Evolutionary conservation across 2,113 vertebrate species (phyloP), one percentile per base, ranked within the genome.

Genomic region (Xenopus laevis): DNA sequence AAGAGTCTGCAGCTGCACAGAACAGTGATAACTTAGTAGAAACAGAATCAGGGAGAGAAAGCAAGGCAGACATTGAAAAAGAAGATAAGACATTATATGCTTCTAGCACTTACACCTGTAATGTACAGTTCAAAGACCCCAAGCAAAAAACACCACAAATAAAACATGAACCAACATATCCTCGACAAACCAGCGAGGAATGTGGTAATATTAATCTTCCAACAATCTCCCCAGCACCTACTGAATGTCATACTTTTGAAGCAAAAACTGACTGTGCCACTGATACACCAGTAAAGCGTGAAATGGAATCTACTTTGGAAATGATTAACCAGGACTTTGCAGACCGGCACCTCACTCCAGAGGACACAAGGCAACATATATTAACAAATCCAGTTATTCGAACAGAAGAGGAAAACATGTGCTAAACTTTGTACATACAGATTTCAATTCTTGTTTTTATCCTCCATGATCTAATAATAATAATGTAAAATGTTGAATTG

Each of bases 361-460:
- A 91, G 82, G 93, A 96, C 83, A 89, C 89, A 11, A 89, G 91
- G 82, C 91, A 91, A 17, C 1, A 80, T 23, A 75, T 81, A 84
- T 87, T 86, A 69, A 78, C 92, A 65, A 91, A 93, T 82, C 84
- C 83, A 79, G 89, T 81, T 90, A 81, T 89, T 89, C 92, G 92
- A 79, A 93, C 91, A 83, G 89, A 93, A 85, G 92, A 90, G 74
- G 89, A 91, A 81, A 92, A 93, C 79, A 94, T 94, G 86, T 96
- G 92, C 86, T 92, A 71, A 87, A 88, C 87, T 89, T 90, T 95
- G 92, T 94, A 93, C 82, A 92, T 92, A 95, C 46, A 79, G 88
- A 92, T 92, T 90, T 87, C 87, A 87, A 80, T 83, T 86, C 84
- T 93, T 92, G 79, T 81, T 86, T 84, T 83, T 82, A 84, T 74